Evolutionary conservation across 2,888 invertebrate species (phyloP).

Genomic region (Halocaridina rubra): DNA sequence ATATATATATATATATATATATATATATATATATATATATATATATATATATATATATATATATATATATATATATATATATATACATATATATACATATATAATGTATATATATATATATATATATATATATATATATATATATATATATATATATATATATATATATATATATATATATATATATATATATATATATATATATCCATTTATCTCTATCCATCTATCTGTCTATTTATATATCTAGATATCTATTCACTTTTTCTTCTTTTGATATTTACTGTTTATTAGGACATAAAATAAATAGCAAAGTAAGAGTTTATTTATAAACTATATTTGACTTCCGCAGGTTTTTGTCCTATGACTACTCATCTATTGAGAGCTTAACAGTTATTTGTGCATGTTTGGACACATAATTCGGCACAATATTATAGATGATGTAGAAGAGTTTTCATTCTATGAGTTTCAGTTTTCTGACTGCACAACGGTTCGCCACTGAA

Average conservation of each 20-base stretch:
- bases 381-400: no score
- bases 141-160: background rate
- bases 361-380: no score
- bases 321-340: no score
- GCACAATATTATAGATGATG: no score
- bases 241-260: background rate
- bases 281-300: no score
- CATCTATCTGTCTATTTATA: background rate
- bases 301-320: no score
- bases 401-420: no score
- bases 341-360: no score
- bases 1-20: background rate
- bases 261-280: no score
- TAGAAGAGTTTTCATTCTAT: no score
- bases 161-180: background rate
- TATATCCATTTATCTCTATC: background rate
- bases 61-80: background rate
- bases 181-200: background rate
- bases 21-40: background rate
- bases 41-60: background rate
- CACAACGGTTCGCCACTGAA: no score
- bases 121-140: background rate
- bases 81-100: background rate
- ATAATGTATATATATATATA: background rate
- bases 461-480: no score